These are phyloP conservation scores for Bubo bubo DNA, from an alignment of 2,113 vertebrate genomes.

Conservation along the genomic window DNA sequence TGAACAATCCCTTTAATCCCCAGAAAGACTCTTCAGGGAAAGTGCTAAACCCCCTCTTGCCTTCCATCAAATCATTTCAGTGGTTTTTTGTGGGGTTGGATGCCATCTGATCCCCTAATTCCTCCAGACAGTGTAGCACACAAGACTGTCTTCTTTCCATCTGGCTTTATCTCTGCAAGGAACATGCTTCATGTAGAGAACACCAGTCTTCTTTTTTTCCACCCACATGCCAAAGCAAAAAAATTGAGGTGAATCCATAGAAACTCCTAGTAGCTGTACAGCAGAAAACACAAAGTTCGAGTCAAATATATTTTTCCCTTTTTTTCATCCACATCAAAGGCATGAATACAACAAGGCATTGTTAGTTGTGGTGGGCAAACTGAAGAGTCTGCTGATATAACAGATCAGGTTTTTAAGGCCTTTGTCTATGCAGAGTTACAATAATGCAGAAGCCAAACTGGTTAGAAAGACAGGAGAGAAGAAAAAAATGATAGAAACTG, in stretches of 20 bases:
- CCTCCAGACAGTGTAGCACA: slow-evolving; percentile 25
- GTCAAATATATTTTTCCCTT: slow-evolving; percentile 81
- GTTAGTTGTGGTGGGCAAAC: slow-evolving; percentile 81
- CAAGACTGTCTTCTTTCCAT: slow-evolving; percentile 56
- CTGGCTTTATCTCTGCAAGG: slow-evolving; percentile 66
- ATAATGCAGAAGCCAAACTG: slow-evolving; percentile 85
- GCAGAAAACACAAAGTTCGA: slow-evolving; percentile 75
- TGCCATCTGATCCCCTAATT: slow-evolving; percentile 54
- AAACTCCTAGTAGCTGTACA: slow-evolving; percentile 79
- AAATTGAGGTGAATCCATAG: slow-evolving; percentile 80
- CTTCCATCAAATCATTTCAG: slow-evolving; percentile 39
- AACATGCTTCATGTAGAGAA: slow-evolving; percentile 64
- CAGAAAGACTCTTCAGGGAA: slow-evolving; percentile 50
- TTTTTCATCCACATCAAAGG: slow-evolving; percentile 86
- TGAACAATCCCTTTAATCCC: slow-evolving; percentile 53
- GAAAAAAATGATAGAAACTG: slow-evolving; percentile 57
- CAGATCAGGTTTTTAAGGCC: slow-evolving; percentile 89
- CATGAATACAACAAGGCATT: slow-evolving; percentile 84
- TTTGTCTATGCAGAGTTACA: slow-evolving; percentile 89
- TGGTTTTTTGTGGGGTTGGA: slow-evolving; percentile 20
- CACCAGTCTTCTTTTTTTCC: slow-evolving; percentile 66
- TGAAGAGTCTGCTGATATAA: slow-evolving; percentile 81
- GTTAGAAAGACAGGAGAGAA: slow-evolving; percentile 71
- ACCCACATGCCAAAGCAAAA: slow-evolving; percentile 67
- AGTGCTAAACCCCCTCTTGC: slow-evolving; percentile 26